Percentiles rank a stretch among this genome's conserved stretches.
Conservation (phyloP, 2,797 vertebrate species). For the Myotis planiceps region DNA sequence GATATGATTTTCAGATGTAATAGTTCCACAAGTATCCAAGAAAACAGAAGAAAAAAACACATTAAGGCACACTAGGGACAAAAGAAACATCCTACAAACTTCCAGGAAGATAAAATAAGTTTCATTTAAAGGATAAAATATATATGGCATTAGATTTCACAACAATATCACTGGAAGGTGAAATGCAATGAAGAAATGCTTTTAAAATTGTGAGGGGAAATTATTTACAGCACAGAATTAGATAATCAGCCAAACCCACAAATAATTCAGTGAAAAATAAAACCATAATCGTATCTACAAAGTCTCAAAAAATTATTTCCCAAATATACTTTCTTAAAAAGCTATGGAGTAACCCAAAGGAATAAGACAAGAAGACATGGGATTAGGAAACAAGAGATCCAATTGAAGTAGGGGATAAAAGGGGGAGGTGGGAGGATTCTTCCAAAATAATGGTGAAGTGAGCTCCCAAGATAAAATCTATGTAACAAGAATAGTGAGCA, state of each 20-base stretch:
- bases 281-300: neutral
- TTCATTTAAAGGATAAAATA: neutral
- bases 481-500: neutral
- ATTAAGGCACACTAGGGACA: neutral
- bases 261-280: neutral
- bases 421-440: neutral
- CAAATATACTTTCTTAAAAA: neutral
- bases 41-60: neutral
- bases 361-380: neutral
- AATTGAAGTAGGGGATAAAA: neutral
- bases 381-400: neutral
- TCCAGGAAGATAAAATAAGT: neutral
- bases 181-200: neutral
- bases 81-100: neutral
- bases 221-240: neutral
- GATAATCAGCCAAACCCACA: neutral
- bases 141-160: neutral
- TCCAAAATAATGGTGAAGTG: neutral
- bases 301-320: neutral
- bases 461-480: neutral
- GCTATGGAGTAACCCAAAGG: neutral
- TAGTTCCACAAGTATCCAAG: neutral
- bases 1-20: neutral
- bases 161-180: neutral
- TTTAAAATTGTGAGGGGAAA: neutral